phyloP scores from a whole-genome alignment of 1,140 invertebrate genomes.

The Orchesella cincta region DNA sequence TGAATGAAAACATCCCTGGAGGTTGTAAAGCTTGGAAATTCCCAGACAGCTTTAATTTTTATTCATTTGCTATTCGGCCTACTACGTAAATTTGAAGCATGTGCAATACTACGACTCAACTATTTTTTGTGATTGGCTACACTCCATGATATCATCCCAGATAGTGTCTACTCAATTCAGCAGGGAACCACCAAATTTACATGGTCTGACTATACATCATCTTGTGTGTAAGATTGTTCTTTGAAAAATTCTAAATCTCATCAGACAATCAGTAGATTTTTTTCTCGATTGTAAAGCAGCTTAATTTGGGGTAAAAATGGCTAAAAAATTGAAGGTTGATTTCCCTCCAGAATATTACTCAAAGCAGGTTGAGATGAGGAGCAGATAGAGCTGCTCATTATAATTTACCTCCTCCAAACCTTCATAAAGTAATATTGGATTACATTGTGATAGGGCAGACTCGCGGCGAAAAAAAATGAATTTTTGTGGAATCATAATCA shows the following conservation, averaged over 20 bases:
- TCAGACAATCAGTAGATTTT: constrained; percentile 2
- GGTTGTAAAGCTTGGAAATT: too few relatives aligned
- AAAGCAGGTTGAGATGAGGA: background rate
- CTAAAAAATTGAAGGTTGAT: constrained; percentile 16
- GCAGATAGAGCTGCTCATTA: constrained; percentile 5
- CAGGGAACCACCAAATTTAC: background rate
- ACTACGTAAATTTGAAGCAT: too few relatives aligned
- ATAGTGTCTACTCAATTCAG: background rate
- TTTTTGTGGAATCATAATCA: background rate
- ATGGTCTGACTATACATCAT: background rate
- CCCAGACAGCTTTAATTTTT: too few relatives aligned
- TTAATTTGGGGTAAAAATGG: background rate
- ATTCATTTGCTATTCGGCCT: too few relatives aligned
- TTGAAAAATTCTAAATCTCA: background rate
- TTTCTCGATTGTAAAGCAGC: background rate
- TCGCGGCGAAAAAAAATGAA: background rate
- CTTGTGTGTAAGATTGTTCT: constrained; percentile 2
- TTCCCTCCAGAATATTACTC: constrained; percentile 7
- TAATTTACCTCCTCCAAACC: background rate
- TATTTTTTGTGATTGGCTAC: background rate
- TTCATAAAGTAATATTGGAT: too few relatives aligned
- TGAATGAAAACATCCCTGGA: too few relatives aligned
- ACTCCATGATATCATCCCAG: background rate
- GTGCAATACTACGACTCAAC: background rate
- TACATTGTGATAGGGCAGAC: background rate